phyloP scores from a whole-genome alignment of 2,797 vertebrate genomes.

The Acipenser transmontanus region DNA sequence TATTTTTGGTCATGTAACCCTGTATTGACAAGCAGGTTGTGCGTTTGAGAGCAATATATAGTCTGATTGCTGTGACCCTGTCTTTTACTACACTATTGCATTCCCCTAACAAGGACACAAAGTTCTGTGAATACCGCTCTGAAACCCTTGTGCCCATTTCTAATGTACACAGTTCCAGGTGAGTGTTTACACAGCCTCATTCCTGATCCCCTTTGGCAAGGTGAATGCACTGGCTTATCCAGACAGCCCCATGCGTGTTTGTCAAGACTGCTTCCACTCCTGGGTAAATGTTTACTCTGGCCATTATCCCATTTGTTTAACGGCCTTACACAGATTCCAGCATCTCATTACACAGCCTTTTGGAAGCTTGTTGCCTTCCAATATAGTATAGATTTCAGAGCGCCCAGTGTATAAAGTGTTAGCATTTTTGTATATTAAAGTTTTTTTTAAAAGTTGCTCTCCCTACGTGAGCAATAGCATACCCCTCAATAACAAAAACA shows the following conservation, averaged over 20 bases:
- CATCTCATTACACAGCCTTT: slow-evolving; percentile 26
- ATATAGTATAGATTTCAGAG: background rate
- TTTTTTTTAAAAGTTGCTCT: no score
- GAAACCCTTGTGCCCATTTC: slow-evolving; percentile 11
- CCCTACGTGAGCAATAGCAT: no score
- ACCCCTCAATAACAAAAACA: no score
- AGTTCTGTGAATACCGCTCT: no score
- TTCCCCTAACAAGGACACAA: no score
- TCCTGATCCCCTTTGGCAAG: slow-evolving; percentile 29
- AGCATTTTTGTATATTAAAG: no score
- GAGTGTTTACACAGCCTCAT: slow-evolving; percentile 30
- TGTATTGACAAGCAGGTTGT: no score
- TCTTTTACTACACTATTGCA: no score
- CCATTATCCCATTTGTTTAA: slow-evolving; percentile 57
- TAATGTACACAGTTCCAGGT: slow-evolving; percentile 21
- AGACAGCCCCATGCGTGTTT: slow-evolving; percentile 46
- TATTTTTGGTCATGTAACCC: no score
- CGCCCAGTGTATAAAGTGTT: no score
- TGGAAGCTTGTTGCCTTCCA: slow-evolving; percentile 36
- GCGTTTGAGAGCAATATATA: no score
- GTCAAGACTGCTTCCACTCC: slow-evolving; percentile 27
- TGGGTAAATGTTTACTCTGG: slow-evolving; percentile 63
- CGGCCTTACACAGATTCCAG: slow-evolving; percentile 41
- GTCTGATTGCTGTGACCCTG: no score
- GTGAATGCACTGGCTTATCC: slow-evolving; percentile 12